These are phyloP conservation scores for Triplophysa dalaica DNA, from an alignment of 2,113 vertebrate genomes.

Conservation along the genomic window DNA sequence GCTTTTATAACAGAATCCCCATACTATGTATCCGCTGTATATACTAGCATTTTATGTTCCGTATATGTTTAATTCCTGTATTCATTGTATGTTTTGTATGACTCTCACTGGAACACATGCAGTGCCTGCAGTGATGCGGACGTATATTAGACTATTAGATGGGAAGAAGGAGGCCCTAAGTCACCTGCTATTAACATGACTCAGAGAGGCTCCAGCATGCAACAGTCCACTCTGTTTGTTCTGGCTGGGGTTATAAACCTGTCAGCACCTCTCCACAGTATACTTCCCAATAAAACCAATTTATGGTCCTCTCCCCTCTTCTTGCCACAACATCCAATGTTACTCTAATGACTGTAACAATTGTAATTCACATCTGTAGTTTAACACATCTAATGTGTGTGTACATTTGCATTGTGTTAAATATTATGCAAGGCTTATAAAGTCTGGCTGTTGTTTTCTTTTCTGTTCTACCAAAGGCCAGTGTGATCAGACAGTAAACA, in stretches of 20 bases:
- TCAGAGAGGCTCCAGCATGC: background rate
- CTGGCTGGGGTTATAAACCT: slow-evolving; percentile 31
- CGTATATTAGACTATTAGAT: slow-evolving; percentile 16
- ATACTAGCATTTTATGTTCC: background rate
- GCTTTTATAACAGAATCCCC: no score
- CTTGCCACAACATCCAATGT: background rate
- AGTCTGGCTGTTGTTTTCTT: background rate
- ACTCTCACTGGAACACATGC: background rate
- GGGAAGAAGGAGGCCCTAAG: slow-evolving; percentile 26
- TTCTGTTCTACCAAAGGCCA: background rate
- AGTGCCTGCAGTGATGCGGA: background rate
- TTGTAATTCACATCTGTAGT: background rate
- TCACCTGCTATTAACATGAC: slow-evolving; percentile 38
- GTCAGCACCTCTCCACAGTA: slow-evolving; percentile 32
- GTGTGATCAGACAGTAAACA: background rate
- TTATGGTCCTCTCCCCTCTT: slow-evolving; percentile 12
- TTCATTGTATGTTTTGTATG: background rate
- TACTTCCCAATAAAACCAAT: slow-evolving; percentile 23
- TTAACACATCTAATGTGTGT: background rate
- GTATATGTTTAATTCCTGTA: background rate
- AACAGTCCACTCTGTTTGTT: slow-evolving; percentile 43
- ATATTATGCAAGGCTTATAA: background rate
- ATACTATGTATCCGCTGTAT: background rate
- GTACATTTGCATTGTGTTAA: background rate
- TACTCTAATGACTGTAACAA: slow-evolving; percentile 11